Percentiles rank a stretch among this genome's conserved stretches.
Evolutionary conservation across 2,113 vertebrate genomes (phyloP).

Genomic region (Hydropotes inermis): DNA sequence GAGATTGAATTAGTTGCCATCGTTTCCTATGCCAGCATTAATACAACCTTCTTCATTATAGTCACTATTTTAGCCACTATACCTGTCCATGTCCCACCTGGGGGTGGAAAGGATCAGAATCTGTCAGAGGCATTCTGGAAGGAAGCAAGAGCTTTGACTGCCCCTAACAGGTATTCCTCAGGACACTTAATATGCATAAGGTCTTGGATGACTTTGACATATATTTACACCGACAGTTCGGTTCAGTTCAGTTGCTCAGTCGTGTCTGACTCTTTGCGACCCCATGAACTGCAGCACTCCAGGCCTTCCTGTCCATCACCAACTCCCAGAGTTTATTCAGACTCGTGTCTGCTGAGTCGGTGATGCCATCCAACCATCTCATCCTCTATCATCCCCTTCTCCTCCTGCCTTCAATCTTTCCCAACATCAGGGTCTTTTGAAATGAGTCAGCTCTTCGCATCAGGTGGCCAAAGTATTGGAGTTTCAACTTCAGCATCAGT

Average conservation of each 20-base stretch:
- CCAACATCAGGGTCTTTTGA: not conserved
- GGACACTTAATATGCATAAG: fast-evolving
- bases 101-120: not conserved
- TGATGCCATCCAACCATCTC: not conserved
- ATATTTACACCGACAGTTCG: not conserved
- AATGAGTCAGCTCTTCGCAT: not conserved
- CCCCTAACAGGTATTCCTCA: not conserved
- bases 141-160: not conserved
- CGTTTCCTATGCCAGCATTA: not conserved
- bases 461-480: not conserved
- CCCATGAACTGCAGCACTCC: not conserved
- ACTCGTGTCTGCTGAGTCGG: not conserved
- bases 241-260: not conserved
- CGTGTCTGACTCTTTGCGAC: not conserved
- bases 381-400: not conserved
- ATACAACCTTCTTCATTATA: not conserved
- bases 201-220: not conserved
- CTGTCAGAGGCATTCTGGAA: not conserved
- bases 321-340: not conserved
- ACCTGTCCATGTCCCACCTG: not conserved
- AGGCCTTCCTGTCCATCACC: not conserved
- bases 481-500: not conserved
- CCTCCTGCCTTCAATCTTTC: not conserved
- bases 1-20: not conserved
- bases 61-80: not conserved